phyloP scores from a whole-genome alignment of 2,113 vertebrate genomes.

The Sylvilagus bachmani region DNA sequence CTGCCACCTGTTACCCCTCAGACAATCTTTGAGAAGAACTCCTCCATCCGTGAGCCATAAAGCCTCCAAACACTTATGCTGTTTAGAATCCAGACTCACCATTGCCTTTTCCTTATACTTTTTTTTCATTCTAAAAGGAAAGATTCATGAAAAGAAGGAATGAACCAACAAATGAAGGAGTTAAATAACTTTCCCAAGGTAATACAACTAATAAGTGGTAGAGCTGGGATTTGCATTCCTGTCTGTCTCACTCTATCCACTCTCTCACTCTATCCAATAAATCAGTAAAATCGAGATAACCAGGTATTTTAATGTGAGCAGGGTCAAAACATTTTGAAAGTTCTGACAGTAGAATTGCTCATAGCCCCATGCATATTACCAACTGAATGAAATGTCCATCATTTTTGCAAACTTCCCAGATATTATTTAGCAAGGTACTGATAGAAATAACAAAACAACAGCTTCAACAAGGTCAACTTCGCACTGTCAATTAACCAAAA shows the following conservation, averaged over 20 bases:
- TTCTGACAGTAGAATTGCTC: conserved; percentile 25
- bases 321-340: not conserved
- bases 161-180: not conserved
- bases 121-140: conserved; percentile 1
- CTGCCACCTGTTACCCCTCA: not conserved
- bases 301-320: not conserved
- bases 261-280: not conserved
- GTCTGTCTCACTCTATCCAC: not conserved
- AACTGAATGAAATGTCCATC: not conserved
- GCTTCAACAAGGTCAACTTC: not conserved
- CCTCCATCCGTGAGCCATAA: not conserved
- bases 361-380: not conserved
- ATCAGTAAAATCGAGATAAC: not conserved
- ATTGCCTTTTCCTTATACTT: not conserved
- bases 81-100: not conserved
- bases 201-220: not conserved
- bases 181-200: conserved; percentile 1
- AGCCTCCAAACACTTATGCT: not conserved
- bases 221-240: not conserved
- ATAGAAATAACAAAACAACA: not conserved
- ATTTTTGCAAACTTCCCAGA: not conserved
- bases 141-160: not conserved
- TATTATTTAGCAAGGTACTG: not conserved
- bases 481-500: not conserved
- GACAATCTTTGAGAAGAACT: not conserved